Base-by-base conservation (phyloP, 2,888 invertebrate species). In the Pristionchus maxplancki region DNA sequence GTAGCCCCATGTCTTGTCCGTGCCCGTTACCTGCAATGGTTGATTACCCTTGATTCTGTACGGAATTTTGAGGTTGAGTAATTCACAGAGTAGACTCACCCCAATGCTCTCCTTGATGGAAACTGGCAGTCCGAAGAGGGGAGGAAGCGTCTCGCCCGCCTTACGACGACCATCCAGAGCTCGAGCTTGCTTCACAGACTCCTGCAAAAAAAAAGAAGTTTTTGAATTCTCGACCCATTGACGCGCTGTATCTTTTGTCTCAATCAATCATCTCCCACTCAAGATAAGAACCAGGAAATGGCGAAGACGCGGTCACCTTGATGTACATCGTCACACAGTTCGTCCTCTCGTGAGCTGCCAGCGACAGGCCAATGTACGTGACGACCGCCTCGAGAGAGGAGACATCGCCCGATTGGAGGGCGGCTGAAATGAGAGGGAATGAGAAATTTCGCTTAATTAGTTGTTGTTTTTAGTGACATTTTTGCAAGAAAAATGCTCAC, bases 1-100 rank as follows among this genome's bases (percentile, higher is more conserved):
- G 71, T 94, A 93, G 34, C 95, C 95, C 20, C 92, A 87, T 28
- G 93, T 92, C 78, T 89, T 89, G 88, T 93, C 93, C 86, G 93
- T 92, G 28, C 92, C 93, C 85, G n/a, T n/a, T 1, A 78, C 78
- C 78, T 78, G 44, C 6, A n/a, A 44, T n/a, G n/a, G n/a, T n/a
- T n/a, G n/a, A n/a, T n/a, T n/a, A n/a, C n/a, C n/a, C n/a, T n/a
- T n/a, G n/a, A n/a, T n/a, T n/a, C n/a, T n/a, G n/a, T n/a, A n/a
- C n/a, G n/a, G n/a, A n/a, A n/a, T n/a, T n/a, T n/a, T n/a, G n/a
- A n/a, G n/a, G n/a, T n/a, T n/a, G n/a, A n/a, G n/a, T n/a, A n/a
- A n/a, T n/a, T n/a, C n/a, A n/a, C n/a, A n/a, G n/a, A n/a, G n/a
- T n/a, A 4, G 2, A 83, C 89, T 85, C 58, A 92, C 92, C 37